Percentiles rank a stretch among this genome's conserved stretches.
Evolutionary conservation across 2,888 invertebrate species (phyloP).

Genomic region (Drosophila infuscata): DNA sequence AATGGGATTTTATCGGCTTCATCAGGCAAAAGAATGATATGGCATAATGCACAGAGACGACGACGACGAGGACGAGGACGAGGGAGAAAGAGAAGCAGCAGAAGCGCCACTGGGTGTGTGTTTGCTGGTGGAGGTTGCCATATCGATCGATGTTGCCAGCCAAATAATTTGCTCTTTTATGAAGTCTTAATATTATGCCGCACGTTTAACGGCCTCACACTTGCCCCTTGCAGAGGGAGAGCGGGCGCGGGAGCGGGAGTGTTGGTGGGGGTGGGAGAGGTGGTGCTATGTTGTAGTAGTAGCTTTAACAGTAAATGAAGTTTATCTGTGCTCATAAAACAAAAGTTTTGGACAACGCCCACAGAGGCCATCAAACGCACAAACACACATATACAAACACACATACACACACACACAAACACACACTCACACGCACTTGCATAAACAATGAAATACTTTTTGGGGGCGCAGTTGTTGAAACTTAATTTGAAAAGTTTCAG

Average conservation of each 20-base stretch:
- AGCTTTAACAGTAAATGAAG: conserved; percentile 63
- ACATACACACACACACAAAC: background rate
- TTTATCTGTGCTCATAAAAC: conserved; percentile 65
- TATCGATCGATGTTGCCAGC: conserved; percentile 63
- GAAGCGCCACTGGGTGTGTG: conserved; percentile 8
- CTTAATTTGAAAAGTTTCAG: conserved; percentile 77
- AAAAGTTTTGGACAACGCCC: conserved; percentile 59
- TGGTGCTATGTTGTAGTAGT: background rate
- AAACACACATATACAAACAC: background rate
- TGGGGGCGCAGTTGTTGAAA: conserved; percentile 63
- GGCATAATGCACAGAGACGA: conserved; percentile 79
- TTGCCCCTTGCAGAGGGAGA: conserved; percentile 19
- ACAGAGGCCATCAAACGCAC: conserved; percentile 20
- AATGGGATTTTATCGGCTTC: conserved; percentile 85
- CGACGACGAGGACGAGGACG: conserved; percentile 24
- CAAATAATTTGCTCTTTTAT: conserved; percentile 81
- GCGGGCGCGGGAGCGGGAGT: background rate
- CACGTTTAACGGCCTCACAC: conserved; percentile 76
- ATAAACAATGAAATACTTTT: conserved; percentile 57
- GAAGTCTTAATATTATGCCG: conserved; percentile 79
- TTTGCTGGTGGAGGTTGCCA: conserved; percentile 13
- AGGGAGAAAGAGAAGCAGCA: conserved; percentile 14
- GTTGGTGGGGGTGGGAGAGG: background rate
- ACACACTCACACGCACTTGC: conserved; percentile 24
- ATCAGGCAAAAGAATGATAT: conserved; percentile 84